Conservation (phyloP, 2,888 invertebrate genomes). For the Xanthia icteritia region DNA sequence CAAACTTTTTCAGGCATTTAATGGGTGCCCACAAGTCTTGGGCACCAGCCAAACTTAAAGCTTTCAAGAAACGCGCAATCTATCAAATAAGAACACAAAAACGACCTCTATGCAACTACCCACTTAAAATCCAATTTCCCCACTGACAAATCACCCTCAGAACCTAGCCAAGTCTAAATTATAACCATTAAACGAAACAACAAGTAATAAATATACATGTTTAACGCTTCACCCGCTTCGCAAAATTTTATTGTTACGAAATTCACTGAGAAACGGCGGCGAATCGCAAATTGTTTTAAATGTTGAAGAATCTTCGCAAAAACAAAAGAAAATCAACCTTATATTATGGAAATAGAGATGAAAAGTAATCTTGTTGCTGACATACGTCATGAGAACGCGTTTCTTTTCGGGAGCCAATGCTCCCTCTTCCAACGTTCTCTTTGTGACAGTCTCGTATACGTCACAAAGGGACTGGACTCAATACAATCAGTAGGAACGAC, state of each 20-base stretch:
- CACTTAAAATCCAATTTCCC: constrained; percentile 33
- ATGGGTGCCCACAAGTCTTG: not conserved
- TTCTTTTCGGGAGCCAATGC: constrained; percentile 35
- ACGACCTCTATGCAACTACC: constrained; percentile 5
- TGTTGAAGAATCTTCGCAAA: constrained; percentile 4
- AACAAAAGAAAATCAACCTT: constrained; percentile 14
- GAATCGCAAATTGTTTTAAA: constrained; percentile 42
- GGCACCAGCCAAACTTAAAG: constrained; percentile 8
- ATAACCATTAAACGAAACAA: constrained; percentile 40
- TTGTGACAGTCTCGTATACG: not conserved
- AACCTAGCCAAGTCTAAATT: constrained; percentile 44
- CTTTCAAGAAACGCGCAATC: constrained; percentile 20
- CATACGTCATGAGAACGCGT: not conserved
- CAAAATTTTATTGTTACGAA: constrained; percentile 38
- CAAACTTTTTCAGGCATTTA: not conserved
- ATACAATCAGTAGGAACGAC: constrained; percentile 61
- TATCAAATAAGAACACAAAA: constrained; percentile 14
- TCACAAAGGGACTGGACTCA: constrained; percentile 30
- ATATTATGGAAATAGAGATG: not conserved
- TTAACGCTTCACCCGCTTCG: constrained; percentile 20
- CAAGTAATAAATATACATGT: constrained; percentile 50
- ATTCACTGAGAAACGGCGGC: constrained; percentile 19
- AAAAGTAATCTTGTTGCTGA: constrained; percentile 17
- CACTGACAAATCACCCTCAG: constrained; percentile 22
- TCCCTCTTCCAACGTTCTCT: no score